These are phyloP conservation scores for Eolophus roseicapilla DNA, from an alignment of 2,113 vertebrate genomes.

Conservation along the genomic window DNA sequence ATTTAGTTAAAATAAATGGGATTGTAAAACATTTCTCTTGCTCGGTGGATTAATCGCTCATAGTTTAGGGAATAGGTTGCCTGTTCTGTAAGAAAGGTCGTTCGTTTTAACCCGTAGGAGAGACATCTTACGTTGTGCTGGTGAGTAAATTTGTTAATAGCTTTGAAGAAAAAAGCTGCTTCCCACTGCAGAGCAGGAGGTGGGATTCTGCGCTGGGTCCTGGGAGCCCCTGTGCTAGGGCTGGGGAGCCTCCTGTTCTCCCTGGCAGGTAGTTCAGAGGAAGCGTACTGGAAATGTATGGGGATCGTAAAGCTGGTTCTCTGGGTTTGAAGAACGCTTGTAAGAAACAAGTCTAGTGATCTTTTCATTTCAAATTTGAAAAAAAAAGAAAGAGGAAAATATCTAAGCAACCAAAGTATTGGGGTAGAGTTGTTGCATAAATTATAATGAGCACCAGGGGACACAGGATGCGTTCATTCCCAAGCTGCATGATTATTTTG, in stretches of 20 bases:
- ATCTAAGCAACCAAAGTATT: conserved; percentile 49
- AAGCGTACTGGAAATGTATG: background rate
- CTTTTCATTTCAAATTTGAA: conserved; percentile 47
- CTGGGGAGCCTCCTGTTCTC: background rate
- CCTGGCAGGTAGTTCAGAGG: background rate
- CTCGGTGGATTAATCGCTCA: conserved; percentile 20
- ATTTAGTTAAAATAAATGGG: conserved; percentile 42
- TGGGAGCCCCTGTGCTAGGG: background rate
- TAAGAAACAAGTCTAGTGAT: conserved; percentile 28
- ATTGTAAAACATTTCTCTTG: conserved; percentile 45
- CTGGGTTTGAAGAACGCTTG: background rate
- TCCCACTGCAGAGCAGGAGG: background rate
- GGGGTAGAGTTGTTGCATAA: conserved; percentile 69
- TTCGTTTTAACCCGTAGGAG: conserved; percentile 54
- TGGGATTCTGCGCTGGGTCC: background rate
- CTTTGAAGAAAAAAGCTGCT: conserved; percentile 13
- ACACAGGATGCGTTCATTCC: conserved; percentile 71
- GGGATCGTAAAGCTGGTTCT: background rate
- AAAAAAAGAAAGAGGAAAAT: background rate
- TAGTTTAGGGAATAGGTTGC: conserved; percentile 25
- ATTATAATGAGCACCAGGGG: conserved; percentile 71
- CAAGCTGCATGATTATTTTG: conserved; percentile 69
- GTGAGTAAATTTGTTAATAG: conserved; percentile 37
- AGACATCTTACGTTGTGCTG: background rate
- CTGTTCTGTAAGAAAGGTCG: conserved; percentile 42